phyloP scores from a whole-genome alignment of 1,140 invertebrate genomes.

The Aphidius ervi region DNA sequence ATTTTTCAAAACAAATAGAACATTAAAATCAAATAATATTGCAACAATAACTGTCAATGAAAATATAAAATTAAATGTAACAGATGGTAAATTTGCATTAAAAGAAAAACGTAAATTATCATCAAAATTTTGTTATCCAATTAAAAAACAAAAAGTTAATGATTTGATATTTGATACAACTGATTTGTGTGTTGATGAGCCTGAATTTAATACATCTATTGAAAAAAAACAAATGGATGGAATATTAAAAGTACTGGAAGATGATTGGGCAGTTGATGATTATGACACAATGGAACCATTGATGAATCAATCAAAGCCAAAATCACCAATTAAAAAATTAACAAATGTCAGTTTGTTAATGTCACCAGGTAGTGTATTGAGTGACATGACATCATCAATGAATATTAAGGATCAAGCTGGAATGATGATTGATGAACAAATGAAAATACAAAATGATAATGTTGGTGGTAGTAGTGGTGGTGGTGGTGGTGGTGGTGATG shows the following conservation, averaged over 20 bases:
- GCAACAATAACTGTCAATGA: conserved; percentile 38
- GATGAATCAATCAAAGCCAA: conserved; percentile 8
- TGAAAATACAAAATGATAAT: conserved; percentile 9
- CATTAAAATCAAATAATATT: conserved; percentile 19
- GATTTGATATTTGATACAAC: conserved; percentile 33
- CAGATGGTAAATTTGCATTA: conserved; percentile 20
- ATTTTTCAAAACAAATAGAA: conserved; percentile 42
- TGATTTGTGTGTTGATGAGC: conserved; percentile 41
- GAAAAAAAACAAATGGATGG: conserved; percentile 25
- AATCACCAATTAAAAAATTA: conserved; percentile 14
- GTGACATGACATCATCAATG: conserved; percentile 53
- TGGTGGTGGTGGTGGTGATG: conserved; percentile 1
- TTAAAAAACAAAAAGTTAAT: conserved; percentile 22
- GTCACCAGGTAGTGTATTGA: conserved; percentile 54
- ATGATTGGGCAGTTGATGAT: conserved; percentile 47
- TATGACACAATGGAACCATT: conserved; percentile 36
- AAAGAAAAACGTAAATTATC: conserved; percentile 23
- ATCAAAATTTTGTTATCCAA: conserved; percentile 2
- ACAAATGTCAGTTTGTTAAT: conserved; percentile 30
- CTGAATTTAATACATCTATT: conserved; percentile 27
- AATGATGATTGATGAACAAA: neutral
- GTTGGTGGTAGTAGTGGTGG: neutral
- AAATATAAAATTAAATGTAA: conserved; percentile 31
- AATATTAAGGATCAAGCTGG: conserved; percentile 39
- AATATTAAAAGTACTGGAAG: conserved; percentile 41